Conservation (phyloP, 2,888 invertebrate species). For the Lathronympha strigana region DNA sequence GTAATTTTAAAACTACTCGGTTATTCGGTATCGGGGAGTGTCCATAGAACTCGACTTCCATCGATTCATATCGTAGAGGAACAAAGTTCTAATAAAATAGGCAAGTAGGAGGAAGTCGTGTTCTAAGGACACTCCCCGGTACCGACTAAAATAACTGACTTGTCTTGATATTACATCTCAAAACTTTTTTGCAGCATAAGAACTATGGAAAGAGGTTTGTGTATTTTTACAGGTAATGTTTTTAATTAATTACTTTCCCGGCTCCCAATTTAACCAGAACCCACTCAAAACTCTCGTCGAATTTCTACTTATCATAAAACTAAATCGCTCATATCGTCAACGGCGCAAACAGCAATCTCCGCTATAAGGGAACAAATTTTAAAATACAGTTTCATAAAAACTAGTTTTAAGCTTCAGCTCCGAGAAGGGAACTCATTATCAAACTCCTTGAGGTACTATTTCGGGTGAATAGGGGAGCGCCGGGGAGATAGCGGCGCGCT, state of each 20-base stretch:
- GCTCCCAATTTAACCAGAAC: conserved; percentile 12
- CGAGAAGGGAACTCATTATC: conserved; percentile 79
- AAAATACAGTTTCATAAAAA: conserved; percentile 69
- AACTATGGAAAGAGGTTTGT: no score
- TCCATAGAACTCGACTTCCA: no score
- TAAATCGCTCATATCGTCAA: conserved; percentile 17
- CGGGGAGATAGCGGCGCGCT: conserved; percentile 72
- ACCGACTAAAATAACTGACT: no score
- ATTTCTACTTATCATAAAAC: conserved; percentile 9
- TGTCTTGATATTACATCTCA: no score
- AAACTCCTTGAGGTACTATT: conserved; percentile 81
- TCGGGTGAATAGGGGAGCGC: conserved; percentile 76
- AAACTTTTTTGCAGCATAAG: no score
- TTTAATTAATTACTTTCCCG: not conserved
- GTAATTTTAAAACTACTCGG: no score
- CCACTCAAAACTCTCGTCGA: conserved; percentile 8
- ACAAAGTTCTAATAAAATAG: no score
- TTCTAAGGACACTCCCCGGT: no score
- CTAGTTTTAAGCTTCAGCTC: conserved; percentile 61
- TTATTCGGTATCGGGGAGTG: no score
- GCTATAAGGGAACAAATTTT: conserved; percentile 59
- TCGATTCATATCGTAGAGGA: no score
- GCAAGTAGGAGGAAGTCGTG: no score
- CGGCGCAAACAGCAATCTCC: conserved; percentile 30
- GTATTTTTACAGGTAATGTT: no score